Base-by-base conservation (phyloP, 2,113 vertebrate genomes). In the Campylomormyrus numenius region DNA sequence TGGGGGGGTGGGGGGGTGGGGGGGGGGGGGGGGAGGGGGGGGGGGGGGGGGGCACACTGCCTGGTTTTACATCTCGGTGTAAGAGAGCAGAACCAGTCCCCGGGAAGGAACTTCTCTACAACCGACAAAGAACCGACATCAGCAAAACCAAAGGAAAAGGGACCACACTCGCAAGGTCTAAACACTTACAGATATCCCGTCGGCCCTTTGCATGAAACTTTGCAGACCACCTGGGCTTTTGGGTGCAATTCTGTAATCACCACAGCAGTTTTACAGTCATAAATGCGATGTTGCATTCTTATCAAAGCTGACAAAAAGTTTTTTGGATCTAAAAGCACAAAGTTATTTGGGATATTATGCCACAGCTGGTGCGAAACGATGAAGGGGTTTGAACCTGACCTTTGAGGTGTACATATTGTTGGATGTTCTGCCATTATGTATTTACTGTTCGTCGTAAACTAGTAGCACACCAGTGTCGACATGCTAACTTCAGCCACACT, bases 71-170 rank as follows among this genome's bases (percentile, higher is more conserved):
- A 10, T 85, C 21, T 49, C 10, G 24, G 45, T 27, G 46, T 31
- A n/a, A 48, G 56, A 9, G n/a, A 15, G 45, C 56, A 87, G 39
- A 48, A 35, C 7, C 19, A 48, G 52, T 19, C 39, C 56, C n/a
- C 1, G 1, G 35, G 15, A n/a, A 39, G 70, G 9, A 58, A 19
- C 17, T 46, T 39, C 84, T 48, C 46, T 90, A 56, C 48, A 50
- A 31, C 88, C 39, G 48, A 42, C 17, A 35, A 49, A 17, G 42
- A 49, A 84, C 88, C 89, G 83, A 66, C 91, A 90, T 86, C 90
- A 88, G 90, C 89, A 90, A 94, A 91, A 92, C 94, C 94, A 94
- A 94, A 95, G 92, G 93, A 94, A 77, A 92, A 21, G 42, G 91
- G 91, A 90, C 91, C 92, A 92, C 90, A 31, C 89, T 90, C 35